Evolutionary conservation across 2,797 vertebrate species (phyloP), one percentile per base, ranked within the genome.

Genomic region (Pseudochirops cupreus): DNA sequence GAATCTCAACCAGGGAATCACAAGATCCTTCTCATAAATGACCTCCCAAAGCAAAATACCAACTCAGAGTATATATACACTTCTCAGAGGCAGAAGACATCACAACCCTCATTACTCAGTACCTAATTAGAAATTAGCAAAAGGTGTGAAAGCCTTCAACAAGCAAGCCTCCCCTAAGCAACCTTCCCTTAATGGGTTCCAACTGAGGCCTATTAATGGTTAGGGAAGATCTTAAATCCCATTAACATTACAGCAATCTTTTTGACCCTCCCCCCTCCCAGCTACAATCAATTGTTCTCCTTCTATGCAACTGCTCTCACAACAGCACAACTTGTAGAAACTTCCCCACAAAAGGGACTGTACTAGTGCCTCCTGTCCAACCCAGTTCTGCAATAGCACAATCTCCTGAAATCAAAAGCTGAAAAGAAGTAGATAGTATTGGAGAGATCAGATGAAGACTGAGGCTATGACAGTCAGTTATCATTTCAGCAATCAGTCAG

Each of bases 331-430:
- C 67, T 33, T 46, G 1, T 31, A n/a, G 82, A 12, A 16, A 24
- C 54, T 82, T 67, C 5, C 5, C 18, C n/a, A 39, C 46, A 57
- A 62, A 67, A 46, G 1, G 0, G 10, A 74, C 54, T 4, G 9
- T 26, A 39, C n/a, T 58, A 29, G 2, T 0, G 0, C 62, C 14
- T 16, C 33, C 62, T 67, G 16, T 3, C 33, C 31, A 62, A 11
- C 2, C 9, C 59, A 21, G 16, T 6, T 82, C 18, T 21, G 13
- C 16, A 31, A 13, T 57, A 18, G 28, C 57, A 52, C 53, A 33
- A 31, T 74, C 21, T 82, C 56, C 39, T 53, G 24, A 11, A 39
- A 12, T 0, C 6, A 90, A 53, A 28, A 46, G 39, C 31, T 1
- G 1, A 62, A 92, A 54, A 82, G 46, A 14, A 6, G 10, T 39